A percentile compares a stretch with the other conserved stretches of the same genome.
Conservation (phyloP, 35 echinoderm and acorn worm species). For the Lytechinus pictus region DNA sequence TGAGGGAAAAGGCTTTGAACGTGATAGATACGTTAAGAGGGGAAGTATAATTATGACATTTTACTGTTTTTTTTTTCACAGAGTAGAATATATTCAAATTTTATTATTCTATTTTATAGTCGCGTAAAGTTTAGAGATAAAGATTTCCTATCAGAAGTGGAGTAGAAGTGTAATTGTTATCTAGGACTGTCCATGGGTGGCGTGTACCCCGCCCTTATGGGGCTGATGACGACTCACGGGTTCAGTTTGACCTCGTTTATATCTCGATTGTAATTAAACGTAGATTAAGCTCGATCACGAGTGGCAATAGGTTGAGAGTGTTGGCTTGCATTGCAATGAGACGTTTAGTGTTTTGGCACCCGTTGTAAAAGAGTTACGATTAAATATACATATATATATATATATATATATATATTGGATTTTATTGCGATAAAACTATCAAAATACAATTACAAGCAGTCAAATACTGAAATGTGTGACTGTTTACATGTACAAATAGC, state of each 20-base stretch:
- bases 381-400: too few relatives aligned
- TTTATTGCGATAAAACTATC: too few relatives aligned
- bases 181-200: background rate
- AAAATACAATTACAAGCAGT: too few relatives aligned
- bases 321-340: too few relatives aligned
- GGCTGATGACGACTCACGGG: conserved; percentile 14
- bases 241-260: background rate
- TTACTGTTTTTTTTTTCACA: background rate
- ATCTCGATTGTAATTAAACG: background rate
- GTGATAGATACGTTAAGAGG: too few relatives aligned
- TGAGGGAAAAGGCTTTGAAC: too few relatives aligned
- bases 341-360: too few relatives aligned
- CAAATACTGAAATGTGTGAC: too few relatives aligned
- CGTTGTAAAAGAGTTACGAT: too few relatives aligned
- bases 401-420: too few relatives aligned
- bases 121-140: background rate
- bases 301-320: background rate
- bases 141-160: background rate
- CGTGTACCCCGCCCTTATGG: background rate
- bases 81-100: background rate
- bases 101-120: background rate
- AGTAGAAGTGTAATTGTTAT: background rate
- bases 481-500: too few relatives aligned
- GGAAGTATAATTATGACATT: too few relatives aligned
- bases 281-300: background rate